A percentile compares a stretch with the other conserved stretches of the same genome.
phyloP scores from a whole-genome alignment of 2,797 vertebrate genomes.

The Ibycter americanus region DNA sequence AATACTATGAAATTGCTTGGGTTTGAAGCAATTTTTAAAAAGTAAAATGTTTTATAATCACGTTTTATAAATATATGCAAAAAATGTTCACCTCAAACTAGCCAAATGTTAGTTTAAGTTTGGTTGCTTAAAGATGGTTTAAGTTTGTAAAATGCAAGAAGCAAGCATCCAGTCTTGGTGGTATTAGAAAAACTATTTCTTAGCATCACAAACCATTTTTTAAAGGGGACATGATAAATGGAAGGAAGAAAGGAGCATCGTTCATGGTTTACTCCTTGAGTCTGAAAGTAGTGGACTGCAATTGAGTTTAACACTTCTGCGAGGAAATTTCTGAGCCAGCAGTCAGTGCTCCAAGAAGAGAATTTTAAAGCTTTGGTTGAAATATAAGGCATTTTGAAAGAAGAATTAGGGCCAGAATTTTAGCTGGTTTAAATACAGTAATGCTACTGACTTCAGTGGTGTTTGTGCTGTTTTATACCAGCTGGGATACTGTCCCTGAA shows the following conservation, averaged over 20 bases:
- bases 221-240: background rate
- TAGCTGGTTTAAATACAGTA: background rate
- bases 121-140: background rate
- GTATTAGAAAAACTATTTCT: background rate
- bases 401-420: background rate
- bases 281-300: background rate
- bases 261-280: background rate
- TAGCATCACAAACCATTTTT: background rate
- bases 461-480: background rate
- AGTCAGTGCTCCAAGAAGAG: background rate
- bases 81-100: background rate
- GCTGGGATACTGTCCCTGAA: background rate
- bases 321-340: background rate
- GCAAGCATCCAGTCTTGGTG: background rate
- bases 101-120: background rate
- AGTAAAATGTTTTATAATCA: background rate
- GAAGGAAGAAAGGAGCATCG: background rate
- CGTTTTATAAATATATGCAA: background rate
- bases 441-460: background rate
- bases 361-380: background rate
- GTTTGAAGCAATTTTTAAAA: background rate
- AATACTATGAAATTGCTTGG: background rate
- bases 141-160: background rate
- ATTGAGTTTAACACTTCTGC: background rate
- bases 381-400: background rate